Evolutionary conservation across 1,140 invertebrate genomes (phyloP).

Genomic region (Drosophila kikkawai): DNA sequence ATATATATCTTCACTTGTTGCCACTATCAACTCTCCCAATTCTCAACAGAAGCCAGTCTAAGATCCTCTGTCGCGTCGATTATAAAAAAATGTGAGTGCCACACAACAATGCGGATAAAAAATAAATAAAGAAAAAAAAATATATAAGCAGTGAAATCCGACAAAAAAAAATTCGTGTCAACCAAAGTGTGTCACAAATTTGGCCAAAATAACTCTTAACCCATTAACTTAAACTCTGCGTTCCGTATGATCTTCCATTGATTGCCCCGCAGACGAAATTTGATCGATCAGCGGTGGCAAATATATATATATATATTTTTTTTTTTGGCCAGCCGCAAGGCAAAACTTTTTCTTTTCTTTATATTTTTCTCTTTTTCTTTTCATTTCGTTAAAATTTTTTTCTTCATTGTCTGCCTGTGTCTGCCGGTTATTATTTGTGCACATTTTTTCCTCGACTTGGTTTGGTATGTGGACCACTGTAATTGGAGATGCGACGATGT

Average conservation of each 20-base stretch:
- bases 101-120: constrained; percentile 24
- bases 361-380: constrained; percentile 6
- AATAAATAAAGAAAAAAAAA: not conserved
- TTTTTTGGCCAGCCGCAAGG: constrained; percentile 60
- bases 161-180: constrained; percentile 45
- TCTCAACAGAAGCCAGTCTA: not conserved
- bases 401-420: constrained; percentile 17
- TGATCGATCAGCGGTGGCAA: constrained; percentile 71
- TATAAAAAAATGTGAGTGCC: constrained; percentile 25
- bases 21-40: not conserved
- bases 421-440: constrained; percentile 41
- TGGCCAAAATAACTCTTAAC: constrained; percentile 71
- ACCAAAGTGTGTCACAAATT: constrained; percentile 68
- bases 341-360: constrained; percentile 45
- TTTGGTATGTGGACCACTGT: constrained; percentile 48
- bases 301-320: constrained; percentile 40
- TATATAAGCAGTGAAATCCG: constrained; percentile 27
- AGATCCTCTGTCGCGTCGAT: not conserved
- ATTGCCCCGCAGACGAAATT: constrained; percentile 61
- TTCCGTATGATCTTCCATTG: constrained; percentile 52
- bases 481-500: constrained; percentile 52
- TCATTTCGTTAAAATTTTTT: constrained; percentile 16
- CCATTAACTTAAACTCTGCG: constrained; percentile 55
- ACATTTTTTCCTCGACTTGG: constrained; percentile 30
- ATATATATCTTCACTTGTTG: too few relatives aligned